Evolutionary conservation across 92 coral and sea anemone genomes (phyloP), one percentile per base, ranked within the genome.

Genomic region (Diadumene lineata): DNA sequence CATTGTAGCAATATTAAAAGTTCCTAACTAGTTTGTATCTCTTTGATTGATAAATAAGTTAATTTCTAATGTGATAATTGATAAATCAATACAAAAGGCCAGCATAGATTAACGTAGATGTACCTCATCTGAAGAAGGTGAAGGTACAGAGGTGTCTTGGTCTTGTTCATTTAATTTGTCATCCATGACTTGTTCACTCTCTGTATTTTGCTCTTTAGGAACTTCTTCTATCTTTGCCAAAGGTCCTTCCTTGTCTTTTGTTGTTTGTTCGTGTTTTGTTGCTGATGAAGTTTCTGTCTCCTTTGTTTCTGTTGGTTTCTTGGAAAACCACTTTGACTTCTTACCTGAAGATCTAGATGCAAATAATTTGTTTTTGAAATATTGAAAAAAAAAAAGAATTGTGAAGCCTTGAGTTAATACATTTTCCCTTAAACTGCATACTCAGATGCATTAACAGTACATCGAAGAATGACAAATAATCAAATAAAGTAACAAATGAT

Each of bases 311-410:
- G 78, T 22, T 43, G 81, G 57, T 51, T 38, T 64, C 66, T 74
- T 85, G 21, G 79, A 63, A 70, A 85, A 85, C 90, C 90, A 85
- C n/a, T 81, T 46, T 0, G 85, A 44, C 31, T 38, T 74, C 13
- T 30, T 46, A 11, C 68, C 68, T 11, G 72, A 43, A 29, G 71
- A 34, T 29, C 80, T 75, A 30, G n/a, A n/a, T n/a, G n/a, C n/a
- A n/a, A n/a, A n/a, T n/a, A n/a, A n/a, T n/a, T n/a, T n/a, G n/a
- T n/a, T n/a, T n/a, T n/a, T n/a, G n/a, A 15, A 38, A 7, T 6
- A 11, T 7, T 22, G 6, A 58, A 1, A 0, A 21, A 58, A 31
- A 22, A 58, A 16, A 58, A 2, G 26, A 16, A 22, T 19, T 10
- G 26, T 24, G 7, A n/a, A 22, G n/a, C n/a, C 60, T n/a, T n/a